Evolutionary conservation across 1,140 invertebrate genomes (phyloP), one percentile per base, ranked within the genome.

Genomic region (Solenopsis invicta): DNA sequence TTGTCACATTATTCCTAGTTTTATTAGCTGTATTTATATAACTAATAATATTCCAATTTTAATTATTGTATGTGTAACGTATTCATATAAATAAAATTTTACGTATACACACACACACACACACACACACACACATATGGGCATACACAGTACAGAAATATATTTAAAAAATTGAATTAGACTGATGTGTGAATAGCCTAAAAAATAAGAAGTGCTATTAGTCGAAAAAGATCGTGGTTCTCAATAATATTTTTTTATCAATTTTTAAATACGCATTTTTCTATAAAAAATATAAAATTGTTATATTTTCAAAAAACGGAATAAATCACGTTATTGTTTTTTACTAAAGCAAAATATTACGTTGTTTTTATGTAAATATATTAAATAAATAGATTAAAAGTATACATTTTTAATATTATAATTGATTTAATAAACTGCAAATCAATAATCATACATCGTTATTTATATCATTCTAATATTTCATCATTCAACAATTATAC

Each of bases 61-160:
- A 67, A 80, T 56, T 10, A 29, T 67, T 4, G 12, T 29, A 4
- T 21, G 12, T 45, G 18, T 75, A 75, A 4, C 8, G 8, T 37
- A 74, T 54, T 74, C 6, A 56, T 37, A 12, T 75, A 59, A 16
- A 34, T 71, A 24, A 41, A 66, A 66, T 41, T 66, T 41, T 66
- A 37, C 12, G 24, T 61, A 12, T 61, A 12, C 5, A 61, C 21
- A 4, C 2, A 24, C 12, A 24, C 4, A 29, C n/a, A n/a, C n/a
- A n/a, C n/a, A n/a, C n/a, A 12, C 5, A 61, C 21, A 4, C 2
- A 24, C 12, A 24, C 4, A 29, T n/a, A n/a, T n/a, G n/a, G 21
- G 41, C 10, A 48, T 21, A 12, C 13, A 24, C 1, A 29, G 6
- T 71, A 24, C n/a, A 56, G 16, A 37, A 74, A 56, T 56, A 74